Evolutionary conservation across 2,113 vertebrate species (phyloP), one percentile per base, ranked within the genome.

Genomic region (Xiphophorus maculatus): DNA sequence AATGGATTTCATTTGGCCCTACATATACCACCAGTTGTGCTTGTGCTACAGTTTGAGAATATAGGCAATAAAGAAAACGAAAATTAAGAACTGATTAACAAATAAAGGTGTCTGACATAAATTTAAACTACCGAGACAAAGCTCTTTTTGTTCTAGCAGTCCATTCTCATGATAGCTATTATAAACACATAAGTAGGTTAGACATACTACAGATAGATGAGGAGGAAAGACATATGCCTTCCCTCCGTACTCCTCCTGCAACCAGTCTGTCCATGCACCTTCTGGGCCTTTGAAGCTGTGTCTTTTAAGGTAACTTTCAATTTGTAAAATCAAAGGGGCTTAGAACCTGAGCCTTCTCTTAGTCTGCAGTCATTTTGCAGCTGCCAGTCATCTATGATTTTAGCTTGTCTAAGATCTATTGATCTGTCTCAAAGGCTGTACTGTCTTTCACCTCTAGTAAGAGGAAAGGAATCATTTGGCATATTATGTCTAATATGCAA

Each of bases 261-360:
- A 35, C 81, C 83, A 65, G 73, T 77, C 61, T 65, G 76, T 84
- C 84, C 40, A 33, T 76, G 69, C 68, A 77, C 76, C 79, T 77
- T 79, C 74, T 44, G 67, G 72, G 76, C 68, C 74, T 90, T 91
- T 92, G 87, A 91, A 86, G 90, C 28, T 5, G 48, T 69, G 76
- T 88, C 88, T 93, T 92, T 88, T 90, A 92, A 93, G 91, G 81
- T 84, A 84, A 80, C 89, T 91, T 85, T 91, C 89, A 88, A 89
- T 91, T 86, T 90, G 82, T 85, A 77, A 88, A 92, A 91, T 91
- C 87, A 92, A 91, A 92, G 90, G 71, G 79, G 79, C 85, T 77
- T 78, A 83, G 82, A 88, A 79, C 63, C 76, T 80, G 81, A 84
- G 78, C 76, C 17, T 74, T 81, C 71, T 89, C 85, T 81, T 14